Conservation (phyloP, 2,113 vertebrate species). For the Gasterosteus aculeatus region DNA sequence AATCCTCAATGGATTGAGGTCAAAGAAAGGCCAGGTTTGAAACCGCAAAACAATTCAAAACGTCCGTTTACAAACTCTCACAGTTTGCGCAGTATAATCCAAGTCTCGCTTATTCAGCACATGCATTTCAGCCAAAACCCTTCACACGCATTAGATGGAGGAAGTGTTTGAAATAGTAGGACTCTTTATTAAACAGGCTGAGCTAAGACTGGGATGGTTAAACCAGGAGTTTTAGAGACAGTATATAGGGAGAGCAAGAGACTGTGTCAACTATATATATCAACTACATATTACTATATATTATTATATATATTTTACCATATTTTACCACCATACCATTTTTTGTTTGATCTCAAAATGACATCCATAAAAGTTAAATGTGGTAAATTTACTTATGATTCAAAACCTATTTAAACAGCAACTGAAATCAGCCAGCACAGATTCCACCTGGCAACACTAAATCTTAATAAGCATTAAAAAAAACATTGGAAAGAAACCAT, state of each 20-base stretch:
- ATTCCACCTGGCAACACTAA: constrained; percentile 5
- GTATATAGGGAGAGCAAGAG: constrained; percentile 1
- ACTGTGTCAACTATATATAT: not conserved
- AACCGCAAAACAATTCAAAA: not conserved
- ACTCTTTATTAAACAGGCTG: not conserved
- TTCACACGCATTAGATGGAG: not conserved
- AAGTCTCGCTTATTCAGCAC: not conserved
- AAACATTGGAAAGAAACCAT: not conserved
- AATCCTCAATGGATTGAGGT: not conserved
- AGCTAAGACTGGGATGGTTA: not conserved
- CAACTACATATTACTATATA: too few relatives aligned
- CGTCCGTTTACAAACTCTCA: not conserved
- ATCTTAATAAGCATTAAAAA: constrained; percentile 4
- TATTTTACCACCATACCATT: too few relatives aligned
- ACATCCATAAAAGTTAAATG: constrained; percentile 25
- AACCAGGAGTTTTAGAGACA: not conserved
- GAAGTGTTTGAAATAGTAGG: not conserved
- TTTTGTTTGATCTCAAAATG: constrained; percentile 18
- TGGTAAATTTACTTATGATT: constrained; percentile 25
- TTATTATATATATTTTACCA: too few relatives aligned
- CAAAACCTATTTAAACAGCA: constrained; percentile 37
- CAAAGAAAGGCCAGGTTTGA: not conserved
- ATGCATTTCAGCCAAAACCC: not conserved
- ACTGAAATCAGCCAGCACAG: constrained; percentile 1
- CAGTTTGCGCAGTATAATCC: not conserved